These are phyloP conservation scores for Antheraea assamensis DNA, from an alignment of 2,888 invertebrate species.

Conservation along the genomic window DNA sequence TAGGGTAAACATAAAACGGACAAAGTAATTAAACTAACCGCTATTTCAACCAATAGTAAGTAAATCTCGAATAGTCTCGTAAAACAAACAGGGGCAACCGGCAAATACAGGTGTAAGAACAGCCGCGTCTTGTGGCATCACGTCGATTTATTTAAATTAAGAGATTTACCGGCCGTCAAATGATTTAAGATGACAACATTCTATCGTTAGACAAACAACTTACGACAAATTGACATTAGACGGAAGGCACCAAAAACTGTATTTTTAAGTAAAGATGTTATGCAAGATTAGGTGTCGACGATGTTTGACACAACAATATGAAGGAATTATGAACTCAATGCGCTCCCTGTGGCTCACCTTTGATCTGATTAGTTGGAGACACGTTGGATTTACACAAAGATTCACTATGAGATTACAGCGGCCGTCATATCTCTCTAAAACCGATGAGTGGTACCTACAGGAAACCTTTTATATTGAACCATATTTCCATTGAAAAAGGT, in stretches of 20 bases:
- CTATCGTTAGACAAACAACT: slow-evolving; percentile 40
- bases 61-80: slow-evolving; percentile 58
- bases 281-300: background rate
- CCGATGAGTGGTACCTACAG: background rate
- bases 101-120: slow-evolving; percentile 44
- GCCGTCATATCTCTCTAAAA: slow-evolving; percentile 22
- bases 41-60: slow-evolving; percentile 63
- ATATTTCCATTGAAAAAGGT: background rate
- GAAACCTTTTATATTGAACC: background rate
- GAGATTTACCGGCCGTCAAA: slow-evolving; percentile 47
- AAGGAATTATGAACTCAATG: slow-evolving; percentile 39
- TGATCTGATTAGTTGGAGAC: slow-evolving; percentile 42
- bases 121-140: slow-evolving; percentile 28
- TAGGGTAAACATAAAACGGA: slow-evolving; percentile 57
- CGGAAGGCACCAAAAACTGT: slow-evolving; percentile 19
- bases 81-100: slow-evolving; percentile 58
- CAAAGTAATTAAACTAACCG: slow-evolving; percentile 68
- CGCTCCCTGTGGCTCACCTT: slow-evolving; percentile 54
- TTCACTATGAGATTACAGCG: slow-evolving; percentile 55
- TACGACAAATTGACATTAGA: slow-evolving; percentile 25
- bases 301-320: background rate
- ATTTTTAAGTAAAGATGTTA: slow-evolving; percentile 1
- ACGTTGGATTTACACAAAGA: slow-evolving; percentile 42
- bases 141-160: slow-evolving; percentile 44
- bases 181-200: slow-evolving; percentile 37